phyloP scores from a whole-genome alignment of 2,888 invertebrate genomes.

The Agriotes lineatus region DNA sequence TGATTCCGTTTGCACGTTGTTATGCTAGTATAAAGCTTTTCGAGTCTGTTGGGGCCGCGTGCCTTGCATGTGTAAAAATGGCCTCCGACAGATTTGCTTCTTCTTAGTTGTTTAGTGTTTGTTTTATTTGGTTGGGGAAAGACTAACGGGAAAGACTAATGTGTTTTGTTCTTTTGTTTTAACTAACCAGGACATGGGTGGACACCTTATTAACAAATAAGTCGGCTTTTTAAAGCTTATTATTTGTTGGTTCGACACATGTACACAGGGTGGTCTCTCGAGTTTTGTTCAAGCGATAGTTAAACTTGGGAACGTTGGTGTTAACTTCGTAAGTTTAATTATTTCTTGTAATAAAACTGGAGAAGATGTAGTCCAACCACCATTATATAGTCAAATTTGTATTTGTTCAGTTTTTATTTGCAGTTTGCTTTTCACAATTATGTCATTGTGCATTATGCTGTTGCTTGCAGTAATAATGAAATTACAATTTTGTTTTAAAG shows the following conservation, averaged over 20 bases:
- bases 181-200: constrained; percentile 19
- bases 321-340: too few relatives aligned
- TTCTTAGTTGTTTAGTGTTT: constrained; percentile 49
- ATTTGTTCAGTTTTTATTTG: neutral
- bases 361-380: too few relatives aligned
- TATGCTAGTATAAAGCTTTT: constrained; percentile 43
- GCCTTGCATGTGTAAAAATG: constrained; percentile 27
- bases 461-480: neutral
- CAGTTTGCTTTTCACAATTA: constrained; percentile 3
- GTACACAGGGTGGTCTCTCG: neutral
- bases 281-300: too few relatives aligned
- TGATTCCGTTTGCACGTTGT: constrained; percentile 56
- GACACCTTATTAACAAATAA: constrained; percentile 13
- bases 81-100: constrained; percentile 41
- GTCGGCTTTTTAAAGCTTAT: constrained; percentile 6
- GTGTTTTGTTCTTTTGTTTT: constrained; percentile 7
- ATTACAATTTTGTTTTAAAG: too few relatives aligned
- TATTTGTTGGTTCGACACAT: constrained; percentile 1
- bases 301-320: too few relatives aligned
- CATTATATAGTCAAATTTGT: constrained; percentile 9
- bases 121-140: constrained; percentile 57
- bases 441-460: neutral
- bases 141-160: constrained; percentile 67
- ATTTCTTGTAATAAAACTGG: too few relatives aligned
- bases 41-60: constrained; percentile 39